phyloP scores from a whole-genome alignment of 2,113 vertebrate genomes.

The Pseudorectes ferrugineus region DNA sequence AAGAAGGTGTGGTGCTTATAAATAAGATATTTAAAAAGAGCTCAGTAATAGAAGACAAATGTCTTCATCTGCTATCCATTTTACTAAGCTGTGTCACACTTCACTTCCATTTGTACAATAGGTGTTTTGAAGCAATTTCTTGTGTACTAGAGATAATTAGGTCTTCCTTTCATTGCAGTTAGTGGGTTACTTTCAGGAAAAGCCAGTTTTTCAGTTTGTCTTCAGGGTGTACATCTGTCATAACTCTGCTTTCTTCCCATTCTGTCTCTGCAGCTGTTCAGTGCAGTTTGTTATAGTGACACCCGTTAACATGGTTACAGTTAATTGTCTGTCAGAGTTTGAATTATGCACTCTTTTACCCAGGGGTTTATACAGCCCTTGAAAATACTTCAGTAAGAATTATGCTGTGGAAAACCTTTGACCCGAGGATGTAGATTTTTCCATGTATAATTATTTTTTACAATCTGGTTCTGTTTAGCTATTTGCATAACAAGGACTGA shows the following conservation, averaged over 20 bases:
- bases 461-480: not conserved
- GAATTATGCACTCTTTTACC: slow-evolving; percentile 2
- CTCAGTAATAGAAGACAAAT: not conserved
- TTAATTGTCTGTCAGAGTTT: slow-evolving; percentile 53
- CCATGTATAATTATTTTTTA: not conserved
- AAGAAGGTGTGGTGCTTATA: not conserved
- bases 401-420: slow-evolving; percentile 27
- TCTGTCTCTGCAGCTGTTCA: slow-evolving; percentile 28
- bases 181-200: not conserved
- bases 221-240: slow-evolving; percentile 26
- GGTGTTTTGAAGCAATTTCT: not conserved
- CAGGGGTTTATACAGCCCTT: slow-evolving; percentile 18
- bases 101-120: not conserved
- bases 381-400: not conserved
- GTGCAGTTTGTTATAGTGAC: slow-evolving; percentile 23
- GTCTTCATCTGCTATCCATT: not conserved
- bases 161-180: not conserved
- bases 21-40: not conserved
- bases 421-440: slow-evolving; percentile 17
- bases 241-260: not conserved
- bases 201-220: slow-evolving; percentile 27
- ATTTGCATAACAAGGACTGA: slow-evolving; percentile 40
- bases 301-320: slow-evolving; percentile 25
- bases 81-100: not conserved
- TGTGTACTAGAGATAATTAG: not conserved